Percentiles rank a stretch among this genome's conserved stretches.
These are phyloP conservation scores for Hippopotamyrus pictus DNA, from an alignment of 2,797 vertebrate genomes.

Conservation along the genomic window DNA sequence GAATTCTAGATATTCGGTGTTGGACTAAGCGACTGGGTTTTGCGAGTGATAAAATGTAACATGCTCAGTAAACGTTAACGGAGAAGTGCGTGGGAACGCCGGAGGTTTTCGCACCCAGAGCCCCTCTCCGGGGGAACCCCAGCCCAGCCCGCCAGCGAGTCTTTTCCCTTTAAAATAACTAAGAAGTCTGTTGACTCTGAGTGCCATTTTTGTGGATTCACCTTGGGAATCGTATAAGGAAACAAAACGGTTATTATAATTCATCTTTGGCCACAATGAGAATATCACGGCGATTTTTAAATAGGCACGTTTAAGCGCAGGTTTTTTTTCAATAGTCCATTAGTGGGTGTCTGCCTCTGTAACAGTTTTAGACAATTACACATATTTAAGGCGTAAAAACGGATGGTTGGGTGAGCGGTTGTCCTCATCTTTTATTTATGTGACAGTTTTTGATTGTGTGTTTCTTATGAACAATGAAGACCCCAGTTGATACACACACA, in stretches of 20 bases:
- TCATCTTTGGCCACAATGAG: not conserved
- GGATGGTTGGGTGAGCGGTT: not conserved
- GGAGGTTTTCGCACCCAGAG: not conserved
- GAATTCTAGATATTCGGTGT: not conserved
- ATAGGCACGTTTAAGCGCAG: not conserved
- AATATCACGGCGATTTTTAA: not conserved
- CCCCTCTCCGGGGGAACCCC: not conserved
- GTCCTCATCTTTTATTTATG: constrained; percentile 4
- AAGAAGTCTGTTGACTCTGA: constrained; percentile 8
- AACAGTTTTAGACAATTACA: constrained; percentile 16
- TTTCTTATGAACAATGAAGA: not conserved
- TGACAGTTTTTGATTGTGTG: constrained; percentile 2
- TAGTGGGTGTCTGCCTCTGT: not conserved
- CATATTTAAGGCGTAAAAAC: constrained; percentile 15
- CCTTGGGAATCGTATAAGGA: constrained; percentile 2
- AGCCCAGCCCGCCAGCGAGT: not conserved
- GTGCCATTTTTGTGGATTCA: not conserved
- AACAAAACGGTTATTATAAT: constrained; percentile 12
- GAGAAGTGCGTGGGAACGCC: not conserved
- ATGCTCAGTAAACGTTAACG: not conserved
- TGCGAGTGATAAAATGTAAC: not conserved
- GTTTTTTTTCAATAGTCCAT: not conserved
- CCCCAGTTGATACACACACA: not conserved
- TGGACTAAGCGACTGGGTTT: not conserved
- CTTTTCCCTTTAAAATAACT: not conserved